phyloP scores from a whole-genome alignment of 2,888 invertebrate species.

The Bombylius major region DNA sequence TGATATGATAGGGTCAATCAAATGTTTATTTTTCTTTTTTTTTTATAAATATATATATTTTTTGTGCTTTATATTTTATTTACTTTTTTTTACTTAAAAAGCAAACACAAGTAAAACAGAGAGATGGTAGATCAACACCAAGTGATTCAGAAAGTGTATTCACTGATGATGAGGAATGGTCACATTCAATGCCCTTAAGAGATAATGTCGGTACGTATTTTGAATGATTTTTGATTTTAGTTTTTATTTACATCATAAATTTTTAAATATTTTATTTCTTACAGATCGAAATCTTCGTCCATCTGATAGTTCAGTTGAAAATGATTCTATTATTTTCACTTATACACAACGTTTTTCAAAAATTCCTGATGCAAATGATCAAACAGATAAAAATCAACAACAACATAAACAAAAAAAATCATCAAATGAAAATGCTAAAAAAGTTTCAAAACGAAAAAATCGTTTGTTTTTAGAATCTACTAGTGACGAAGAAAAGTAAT shows the following conservation, averaged over 20 bases:
- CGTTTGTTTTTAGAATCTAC: conserved; percentile 27
- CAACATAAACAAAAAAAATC: conserved; percentile 21
- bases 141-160: conserved; percentile 57
- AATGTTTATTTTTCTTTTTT: neutral
- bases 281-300: conserved; percentile 39
- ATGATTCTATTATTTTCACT: conserved; percentile 43
- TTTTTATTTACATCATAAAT: conserved; percentile 9
- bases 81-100: neutral
- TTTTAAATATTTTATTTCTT: conserved; percentile 7
- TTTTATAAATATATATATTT: neutral
- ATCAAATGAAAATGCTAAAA: conserved; percentile 41
- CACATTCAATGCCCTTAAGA: conserved; percentile 39
- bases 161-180: conserved; percentile 57
- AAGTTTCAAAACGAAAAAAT: conserved; percentile 47
- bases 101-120: neutral
- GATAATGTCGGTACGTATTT: conserved; percentile 27
- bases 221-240: neutral
- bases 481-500: conserved; percentile 36
- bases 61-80: neutral
- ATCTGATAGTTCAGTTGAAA: conserved; percentile 45
- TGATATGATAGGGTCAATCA: neutral
- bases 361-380: conserved; percentile 38
- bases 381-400: neutral
- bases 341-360: conserved; percentile 47
- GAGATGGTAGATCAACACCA: conserved; percentile 41